Evolutionary conservation across 2,888 invertebrate species (phyloP), one percentile per base, ranked within the genome.

Genomic region (Endomychus coccineus): DNA sequence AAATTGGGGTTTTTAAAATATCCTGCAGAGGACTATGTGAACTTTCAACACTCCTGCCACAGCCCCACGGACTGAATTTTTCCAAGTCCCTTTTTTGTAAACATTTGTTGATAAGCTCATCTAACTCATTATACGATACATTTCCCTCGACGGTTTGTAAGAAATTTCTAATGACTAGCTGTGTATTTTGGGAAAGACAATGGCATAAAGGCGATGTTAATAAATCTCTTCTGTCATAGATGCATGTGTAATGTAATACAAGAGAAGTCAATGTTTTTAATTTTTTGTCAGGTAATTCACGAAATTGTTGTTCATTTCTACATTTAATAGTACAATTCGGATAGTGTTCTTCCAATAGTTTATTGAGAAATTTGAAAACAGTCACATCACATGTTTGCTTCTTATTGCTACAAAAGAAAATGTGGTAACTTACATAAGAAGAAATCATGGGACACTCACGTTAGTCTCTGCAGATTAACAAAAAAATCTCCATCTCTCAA

Each of bases 161-260:
- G 41, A 60, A 66, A 12, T 46, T 46, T 46, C 55, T 58, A 11
- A 66, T 61, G 16, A 42, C 39, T 12, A 59, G 36, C 36, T 66
- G 66, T 9, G 52, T 52, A 4, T 45, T 38, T 38, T 51, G 46
- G 16, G 48, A 48, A 11, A 66, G 46, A 33, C 49, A 50, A 16
- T 55, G 39, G 39, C 65, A 66, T 36, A 65, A 46, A 7, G 64
- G 62, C 2, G 55, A 52, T 7, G 61, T 65, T 13, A 66, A 49
- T n/a, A 51, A 51, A 35, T 61, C 58, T 38, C 59, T 49, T 40
- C 59, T 49, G 38, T 64, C 62, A 31, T 56, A 45, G 16, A 64
- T 54, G 40, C 63, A 64, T 7, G 60, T 59, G 44, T 60, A 64
- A 46, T 66, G 62, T 50, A 66, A 45, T 32, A 66, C 42, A n/a